These are phyloP conservation scores for Potamarius usumacintae DNA, from an alignment of 2,113 vertebrate genomes.

Conservation along the genomic window DNA sequence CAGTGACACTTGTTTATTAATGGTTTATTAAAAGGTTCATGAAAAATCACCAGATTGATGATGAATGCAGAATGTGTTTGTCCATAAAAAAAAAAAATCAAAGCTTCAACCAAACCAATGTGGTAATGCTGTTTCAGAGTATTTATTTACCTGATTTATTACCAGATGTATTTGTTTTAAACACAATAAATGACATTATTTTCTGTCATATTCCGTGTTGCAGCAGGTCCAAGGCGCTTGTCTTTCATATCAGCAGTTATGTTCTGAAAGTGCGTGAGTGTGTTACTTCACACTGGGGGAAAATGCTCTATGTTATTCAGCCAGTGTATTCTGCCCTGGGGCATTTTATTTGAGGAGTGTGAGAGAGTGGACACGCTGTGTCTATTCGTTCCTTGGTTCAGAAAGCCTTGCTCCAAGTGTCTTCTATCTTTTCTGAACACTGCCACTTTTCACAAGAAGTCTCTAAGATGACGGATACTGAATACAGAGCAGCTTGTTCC, in stretches of 20 bases:
- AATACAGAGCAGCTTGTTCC: slow-evolving; percentile 16
- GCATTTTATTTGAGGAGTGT: neutral
- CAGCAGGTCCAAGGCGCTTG: neutral
- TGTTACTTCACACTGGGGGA: neutral
- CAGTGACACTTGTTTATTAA: neutral
- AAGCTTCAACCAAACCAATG: neutral
- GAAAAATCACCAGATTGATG: neutral
- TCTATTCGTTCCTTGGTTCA: neutral
- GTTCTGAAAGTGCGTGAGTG: neutral
- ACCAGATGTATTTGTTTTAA: neutral
- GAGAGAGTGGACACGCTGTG: slow-evolving; percentile 1
- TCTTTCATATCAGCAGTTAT: neutral
- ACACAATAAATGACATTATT: neutral
- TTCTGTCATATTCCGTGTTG: neutral
- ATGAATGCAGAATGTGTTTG: neutral
- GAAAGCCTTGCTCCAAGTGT: slow-evolving; percentile 25
- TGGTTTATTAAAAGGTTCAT: neutral
- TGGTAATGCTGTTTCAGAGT: neutral
- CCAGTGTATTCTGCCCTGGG: slow-evolving; percentile 1
- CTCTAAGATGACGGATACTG: neutral
- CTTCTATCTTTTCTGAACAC: slow-evolving; percentile 10
- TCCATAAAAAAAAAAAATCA: neutral
- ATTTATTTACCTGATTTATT: neutral
- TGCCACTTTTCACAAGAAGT: slow-evolving; percentile 25
- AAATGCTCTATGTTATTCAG: neutral